Conservation (phyloP, 2,888 invertebrate genomes). For the Dasysyrphus tricinctus region DNA sequence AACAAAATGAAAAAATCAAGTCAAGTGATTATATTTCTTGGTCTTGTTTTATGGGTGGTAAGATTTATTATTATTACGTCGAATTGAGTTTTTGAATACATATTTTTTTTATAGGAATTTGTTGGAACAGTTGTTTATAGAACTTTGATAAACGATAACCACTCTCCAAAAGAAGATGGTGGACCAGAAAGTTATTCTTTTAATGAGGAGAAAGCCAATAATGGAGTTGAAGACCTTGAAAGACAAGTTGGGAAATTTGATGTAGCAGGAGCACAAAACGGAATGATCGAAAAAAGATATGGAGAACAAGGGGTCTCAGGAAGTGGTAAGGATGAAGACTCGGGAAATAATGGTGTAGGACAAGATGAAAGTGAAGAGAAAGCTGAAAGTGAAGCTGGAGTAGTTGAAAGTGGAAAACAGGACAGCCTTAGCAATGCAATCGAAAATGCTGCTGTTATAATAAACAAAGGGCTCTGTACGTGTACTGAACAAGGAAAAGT, state of each 20-base stretch:
- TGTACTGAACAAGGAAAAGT: not conserved
- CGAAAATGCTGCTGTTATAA: not conserved
- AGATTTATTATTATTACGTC: not conserved
- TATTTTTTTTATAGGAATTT: not conserved
- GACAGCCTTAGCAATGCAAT: not conserved
- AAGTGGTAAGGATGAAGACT: not conserved
- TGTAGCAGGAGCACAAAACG: not conserved
- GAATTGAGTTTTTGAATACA: not conserved
- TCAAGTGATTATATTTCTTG: not conserved
- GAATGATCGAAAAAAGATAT: not conserved
- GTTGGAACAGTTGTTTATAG: not conserved
- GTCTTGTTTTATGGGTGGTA: not conserved
- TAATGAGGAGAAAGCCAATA: not conserved
- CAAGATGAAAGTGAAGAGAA: not conserved
- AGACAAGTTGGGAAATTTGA: not conserved
- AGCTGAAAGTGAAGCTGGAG: not conserved
- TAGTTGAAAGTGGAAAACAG: not conserved
- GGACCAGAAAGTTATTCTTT: not conserved
- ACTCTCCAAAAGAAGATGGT: not conserved
- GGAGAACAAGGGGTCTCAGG: not conserved
- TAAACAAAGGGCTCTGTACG: not conserved
- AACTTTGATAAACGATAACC: not conserved
- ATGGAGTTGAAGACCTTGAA: not conserved
- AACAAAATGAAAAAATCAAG: constrained; percentile 5
- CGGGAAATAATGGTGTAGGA: not conserved